Base-by-base conservation (phyloP, 2,113 vertebrate species). In the Cariama cristata region DNA sequence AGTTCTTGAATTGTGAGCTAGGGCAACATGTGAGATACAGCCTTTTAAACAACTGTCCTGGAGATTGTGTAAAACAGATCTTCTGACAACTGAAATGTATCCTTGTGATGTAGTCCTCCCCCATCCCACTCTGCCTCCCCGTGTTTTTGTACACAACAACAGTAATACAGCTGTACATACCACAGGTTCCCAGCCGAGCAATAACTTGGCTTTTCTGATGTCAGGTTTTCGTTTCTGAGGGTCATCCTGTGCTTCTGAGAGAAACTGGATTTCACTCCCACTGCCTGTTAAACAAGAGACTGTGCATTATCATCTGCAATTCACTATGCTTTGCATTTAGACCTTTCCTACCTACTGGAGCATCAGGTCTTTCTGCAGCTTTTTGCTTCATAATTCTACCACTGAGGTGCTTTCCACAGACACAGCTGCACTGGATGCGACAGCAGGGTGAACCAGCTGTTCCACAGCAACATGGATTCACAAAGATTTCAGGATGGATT, bases 181-280 rank as follows among this genome's bases (percentile, higher is more conserved):
- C 99, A 99, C 99, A 3, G 99, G 99, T 77, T 99, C 99, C 99
- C 99, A 99, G 58, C 99, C 99, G 47, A 99, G 98, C 97, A 99
- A 82, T 97, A 99, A 97, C 91, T 99, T 99, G 38, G 99, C 99
- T 97, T 99, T 99, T 71, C 97, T 98, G 97, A 99, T 99, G 95
- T 99, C 99, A 12, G 99, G 99, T 95, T 99, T 98, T 96, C 99
- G 98, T 97, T 99, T 99, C 97, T 99, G 99, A 32, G 99, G 99
- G 96, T 99, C 99, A 84, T 99, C 99, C 90, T 99, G 99, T 33
- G 99, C 99, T 98, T 99, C 99, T 7, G 99, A 99, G 55, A 99
- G 99, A 98, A 99, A 99, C 97, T 99, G 99, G 97, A 99, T 99
- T 97, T 99, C 99, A 98, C 99, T 99, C 47, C 97, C 98, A 81